A percentile compares a stretch with the other conserved stretches of the same genome.
Evolutionary conservation across 2,888 invertebrate genomes (phyloP).

Genomic region (Cataglyphis cursor): DNA sequence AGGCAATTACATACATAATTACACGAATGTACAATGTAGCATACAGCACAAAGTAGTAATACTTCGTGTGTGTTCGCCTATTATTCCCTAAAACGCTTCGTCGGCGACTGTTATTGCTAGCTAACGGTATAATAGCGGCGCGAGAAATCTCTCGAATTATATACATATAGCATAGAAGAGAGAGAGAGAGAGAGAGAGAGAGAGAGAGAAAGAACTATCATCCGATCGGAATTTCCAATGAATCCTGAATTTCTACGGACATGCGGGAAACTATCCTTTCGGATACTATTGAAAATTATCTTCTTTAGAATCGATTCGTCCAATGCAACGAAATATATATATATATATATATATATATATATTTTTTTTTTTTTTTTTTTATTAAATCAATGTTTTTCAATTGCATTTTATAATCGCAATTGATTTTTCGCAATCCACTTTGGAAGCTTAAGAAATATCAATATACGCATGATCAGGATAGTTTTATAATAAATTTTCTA

Average conservation of each 20-base stretch:
- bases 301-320: background rate
- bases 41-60: slow-evolving; percentile 68
- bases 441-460: background rate
- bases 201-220: background rate
- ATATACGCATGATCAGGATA: background rate
- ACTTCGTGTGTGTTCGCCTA: slow-evolving; percentile 35
- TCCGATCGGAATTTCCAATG: background rate
- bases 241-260: background rate
- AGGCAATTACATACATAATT: slow-evolving; percentile 76
- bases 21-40: slow-evolving; percentile 77
- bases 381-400: background rate
- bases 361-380: no score
- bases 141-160: slow-evolving; percentile 9
- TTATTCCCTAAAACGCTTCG: slow-evolving; percentile 32
- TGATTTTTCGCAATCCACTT: background rate
- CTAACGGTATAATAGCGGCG: slow-evolving; percentile 52
- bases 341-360: no score
- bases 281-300: background rate
- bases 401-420: background rate
- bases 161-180: slow-evolving; percentile 35
- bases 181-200: background rate
- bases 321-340: background rate
- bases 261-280: background rate
- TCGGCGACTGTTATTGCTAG: slow-evolving; percentile 54
- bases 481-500: background rate